Evolutionary conservation across 2,888 invertebrate species (phyloP), one percentile per base, ranked within the genome.

Genomic region (Eristalinus sepulchralis): DNA sequence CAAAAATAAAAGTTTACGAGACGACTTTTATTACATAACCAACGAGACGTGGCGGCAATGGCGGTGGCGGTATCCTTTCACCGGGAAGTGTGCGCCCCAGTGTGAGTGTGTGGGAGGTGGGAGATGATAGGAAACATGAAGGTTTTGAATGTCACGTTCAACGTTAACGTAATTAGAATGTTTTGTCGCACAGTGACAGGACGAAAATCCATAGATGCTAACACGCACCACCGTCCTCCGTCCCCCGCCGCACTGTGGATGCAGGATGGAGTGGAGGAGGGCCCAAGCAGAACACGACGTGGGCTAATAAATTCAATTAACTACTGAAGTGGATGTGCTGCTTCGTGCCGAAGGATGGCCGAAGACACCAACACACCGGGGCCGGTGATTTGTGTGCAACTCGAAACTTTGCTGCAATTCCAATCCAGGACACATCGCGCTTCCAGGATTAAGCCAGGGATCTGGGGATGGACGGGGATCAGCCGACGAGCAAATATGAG

Each of bases 151-250:
- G 84, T 85, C 84, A 85, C 84, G 81, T 85, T 77, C 59, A 47
- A 68, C 81, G 72, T 81, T 85, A 85, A 85, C 81, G 76, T 85
- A 85, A 85, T 85, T 85, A 85, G 79, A 81, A 59, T 75, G 78
- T 66, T 67, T 78, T 77, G 75, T 71, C 66, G 62, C 53, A 80
- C 34, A 64, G 63, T 27, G 24, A 57, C 75, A 64, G 64, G 75
- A 66, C 64, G 75, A 59, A 75, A 57, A 75, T 75, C 47, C 47
- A 17, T 47, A 17, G 47, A 47, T 47, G 47, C 47, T 8, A 17
- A 47, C 47, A 47, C 47, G 47, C 47, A 47, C 47, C 17, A 6
- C 47, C 47, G n/a, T n/a, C 39, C 1, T 13, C n/a, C n/a, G 11
- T 2, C 34, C 11, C 11, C 34, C 10, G 10, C 11, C 2, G 34